phyloP scores from a whole-genome alignment of 2,888 invertebrate species.

The Achlya flavicornis region DNA sequence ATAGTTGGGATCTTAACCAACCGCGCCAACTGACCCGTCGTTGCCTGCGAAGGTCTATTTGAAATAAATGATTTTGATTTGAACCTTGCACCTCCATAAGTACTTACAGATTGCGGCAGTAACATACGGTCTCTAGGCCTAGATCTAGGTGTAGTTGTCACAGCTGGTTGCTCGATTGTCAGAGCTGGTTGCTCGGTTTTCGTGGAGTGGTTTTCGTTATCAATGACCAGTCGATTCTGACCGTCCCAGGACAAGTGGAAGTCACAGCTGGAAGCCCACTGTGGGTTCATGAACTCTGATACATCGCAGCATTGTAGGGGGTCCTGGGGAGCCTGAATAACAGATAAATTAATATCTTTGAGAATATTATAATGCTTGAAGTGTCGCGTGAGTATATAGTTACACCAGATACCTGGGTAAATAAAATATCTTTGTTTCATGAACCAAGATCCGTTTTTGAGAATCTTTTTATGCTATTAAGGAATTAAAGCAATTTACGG shows the following conservation, averaged over 20 bases:
- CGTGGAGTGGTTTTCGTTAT: constrained; percentile 19
- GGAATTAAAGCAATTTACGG: too few species aligned
- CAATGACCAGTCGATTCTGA: constrained; percentile 48
- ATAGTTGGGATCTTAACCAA: too few species aligned
- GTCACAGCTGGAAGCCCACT: constrained; percentile 60
- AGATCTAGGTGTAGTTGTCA: constrained; percentile 32
- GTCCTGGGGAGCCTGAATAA: constrained; percentile 1
- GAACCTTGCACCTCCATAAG: too few species aligned
- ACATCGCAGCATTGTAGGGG: constrained; percentile 68
- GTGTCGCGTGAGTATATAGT: too few species aligned
- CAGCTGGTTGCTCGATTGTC: neutral
- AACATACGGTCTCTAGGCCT: constrained; percentile 54
- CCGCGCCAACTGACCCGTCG: too few species aligned
- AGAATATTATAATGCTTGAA: neutral
- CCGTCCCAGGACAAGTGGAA: constrained; percentile 59
- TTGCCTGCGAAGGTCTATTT: too few species aligned
- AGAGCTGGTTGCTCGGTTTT: neutral
- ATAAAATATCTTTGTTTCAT: too few species aligned
- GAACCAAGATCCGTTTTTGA: too few species aligned
- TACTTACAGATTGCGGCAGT: constrained; percentile 63
- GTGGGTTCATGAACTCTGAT: constrained; percentile 54
- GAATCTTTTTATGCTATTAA: too few species aligned
- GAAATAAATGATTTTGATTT: too few species aligned
- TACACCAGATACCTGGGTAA: neutral
- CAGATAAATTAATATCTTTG: neutral